Evolutionary conservation across 2,888 invertebrate genomes (phyloP), one percentile per base, ranked within the genome.

Genomic region (Lycaena phlaeas): DNA sequence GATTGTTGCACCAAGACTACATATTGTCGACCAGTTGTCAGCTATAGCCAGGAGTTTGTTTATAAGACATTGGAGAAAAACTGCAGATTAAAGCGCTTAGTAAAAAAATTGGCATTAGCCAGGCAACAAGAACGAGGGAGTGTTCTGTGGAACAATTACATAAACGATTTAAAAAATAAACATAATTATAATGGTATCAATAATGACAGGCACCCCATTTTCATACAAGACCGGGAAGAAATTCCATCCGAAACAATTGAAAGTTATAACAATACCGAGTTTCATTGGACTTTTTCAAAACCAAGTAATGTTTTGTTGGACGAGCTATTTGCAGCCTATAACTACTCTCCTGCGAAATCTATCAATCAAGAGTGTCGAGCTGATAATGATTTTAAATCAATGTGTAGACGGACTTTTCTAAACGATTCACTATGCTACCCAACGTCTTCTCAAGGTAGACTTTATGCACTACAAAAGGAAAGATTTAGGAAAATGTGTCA

Each of bases 131-230:
- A 74, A 42, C 73, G 67, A 49, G 56, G 68, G 37, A 57, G 51
- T 30, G 63, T 68, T 41, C 49, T 56, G 1, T 75, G 73, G 70
- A 69, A 73, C 45, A 73, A 68, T 40, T 75, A 68, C 31, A 69
- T 81, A n/a, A 69, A 71, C 28, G 55, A 64, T 26, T 52, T 76
- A 25, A 70, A 66, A 45, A 66, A 57, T 41, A 77, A 64, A 50
- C 66, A 74, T 37, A 41, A 39, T 4, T 18, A 15, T 9, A 40
- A 14, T 28, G 6, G 5, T 3, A 36, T 15, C 44, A 48, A 48
- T 36, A 42, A 46, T 12, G n/a, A n/a, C n/a, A 22, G 38, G 12
- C 7, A n/a, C n/a, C n/a, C n/a, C n/a, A 11, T 22, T 10, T n/a
- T 9, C 9, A 25, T n/a, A 6, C n/a, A 11, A 14, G 18, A 22